Evolutionary conservation across 2,797 vertebrate species (phyloP), one percentile per base, ranked within the genome.

Genomic region (Epinephelus coioides): DNA sequence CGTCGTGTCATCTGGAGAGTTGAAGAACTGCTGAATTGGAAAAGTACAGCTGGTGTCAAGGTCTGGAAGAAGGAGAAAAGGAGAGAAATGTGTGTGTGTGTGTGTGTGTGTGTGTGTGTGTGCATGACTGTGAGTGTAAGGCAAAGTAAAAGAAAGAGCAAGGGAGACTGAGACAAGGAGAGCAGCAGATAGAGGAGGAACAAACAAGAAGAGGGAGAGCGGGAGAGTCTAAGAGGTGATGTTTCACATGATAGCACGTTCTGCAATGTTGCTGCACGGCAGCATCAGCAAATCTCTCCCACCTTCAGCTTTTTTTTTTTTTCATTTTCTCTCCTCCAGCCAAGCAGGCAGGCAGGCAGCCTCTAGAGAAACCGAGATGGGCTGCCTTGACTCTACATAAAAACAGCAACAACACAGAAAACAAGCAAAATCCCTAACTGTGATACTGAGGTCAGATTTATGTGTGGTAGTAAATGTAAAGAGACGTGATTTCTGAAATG

Each of bases 21-120:
- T 89, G n/a, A 54, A 40, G 83, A 92, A 89, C 78, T 89, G 84
- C 82, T 92, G 85, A 88, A 69, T 87, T 79, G 79, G 83, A 92
- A 87, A 91, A 89, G 64, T 87, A 55, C 84, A 92, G 91, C 89
- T 87, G 89, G 89, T 85, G 83, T 91, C 72, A 81, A 73, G 80
- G 82, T 76, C 68, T 81, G 79, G 69, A 71, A 79, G 80, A 75
- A 72, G 64, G 61, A 69, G 79, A 73, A 76, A 85, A 27, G 11
- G 3, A 63, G 40, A 73, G 63, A 49, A 60, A 53, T 25, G 23
- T 50, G 1, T 53, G 57, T 65, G 40, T 68, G 44, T 47, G 64
- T 59, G 51, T n/a, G 9, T 63, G 27, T 69, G 34, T 46, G 69
- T 30, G 30, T 59, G 47, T 25, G 19, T 49, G 46, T 73, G 46